Evolutionary conservation across 2,113 vertebrate species (phyloP).

Genomic region (Austrofundulus limnaeus): DNA sequence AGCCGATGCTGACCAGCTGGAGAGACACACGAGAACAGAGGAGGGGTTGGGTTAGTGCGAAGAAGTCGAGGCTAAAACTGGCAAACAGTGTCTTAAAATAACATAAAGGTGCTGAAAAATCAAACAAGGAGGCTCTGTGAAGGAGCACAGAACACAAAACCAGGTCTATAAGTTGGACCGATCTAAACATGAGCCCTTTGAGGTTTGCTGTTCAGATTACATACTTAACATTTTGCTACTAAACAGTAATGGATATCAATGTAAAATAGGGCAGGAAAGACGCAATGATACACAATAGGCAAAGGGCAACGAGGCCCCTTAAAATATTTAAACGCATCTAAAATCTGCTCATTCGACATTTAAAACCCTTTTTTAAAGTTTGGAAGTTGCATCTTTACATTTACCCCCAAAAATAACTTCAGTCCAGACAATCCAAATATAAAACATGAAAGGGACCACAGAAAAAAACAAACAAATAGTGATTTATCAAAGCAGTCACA

Average conservation of each 20-base stretch:
- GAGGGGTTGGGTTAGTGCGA: conserved; percentile 17
- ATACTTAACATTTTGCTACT: not conserved
- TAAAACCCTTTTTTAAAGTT: too few relatives aligned
- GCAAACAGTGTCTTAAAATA: conserved; percentile 1
- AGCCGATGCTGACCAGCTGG: conserved; percentile 96
- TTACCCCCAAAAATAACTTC: not conserved
- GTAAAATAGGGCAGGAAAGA: not conserved
- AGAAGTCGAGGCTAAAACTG: not conserved
- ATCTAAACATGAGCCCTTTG: not conserved
- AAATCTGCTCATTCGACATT: too few relatives aligned
- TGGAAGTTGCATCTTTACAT: too few relatives aligned
- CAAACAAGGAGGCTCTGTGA: not conserved
- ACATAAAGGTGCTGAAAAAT: conserved; percentile 2
- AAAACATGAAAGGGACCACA: not conserved
- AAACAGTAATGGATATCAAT: not conserved
- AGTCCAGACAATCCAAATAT: conserved; percentile 14
- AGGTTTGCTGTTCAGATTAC: not conserved
- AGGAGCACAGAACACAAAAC: conserved; percentile 7
- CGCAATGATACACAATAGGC: not conserved
- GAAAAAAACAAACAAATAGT: not conserved
- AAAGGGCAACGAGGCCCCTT: too few relatives aligned
- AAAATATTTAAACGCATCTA: too few relatives aligned
- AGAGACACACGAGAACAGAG: conserved; percentile 42
- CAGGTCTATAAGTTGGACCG: not conserved
- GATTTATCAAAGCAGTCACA: not conserved